Conservation (phyloP, 2,797 vertebrate species). For the Anguilla marmorata region DNA sequence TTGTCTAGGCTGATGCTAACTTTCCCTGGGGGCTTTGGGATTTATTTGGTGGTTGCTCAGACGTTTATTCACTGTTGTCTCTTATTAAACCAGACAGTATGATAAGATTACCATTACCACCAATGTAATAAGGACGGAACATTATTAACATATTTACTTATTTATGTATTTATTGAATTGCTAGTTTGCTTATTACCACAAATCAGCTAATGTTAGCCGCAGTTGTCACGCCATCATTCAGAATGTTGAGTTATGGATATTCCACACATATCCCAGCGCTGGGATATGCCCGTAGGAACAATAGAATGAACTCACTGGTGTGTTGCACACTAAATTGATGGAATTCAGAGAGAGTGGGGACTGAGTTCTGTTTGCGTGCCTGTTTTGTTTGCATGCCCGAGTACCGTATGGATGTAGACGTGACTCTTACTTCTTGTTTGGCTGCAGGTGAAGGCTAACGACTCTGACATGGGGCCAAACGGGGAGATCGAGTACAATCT, state of each 20-base stretch:
- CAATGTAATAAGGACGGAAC: too few species aligned
- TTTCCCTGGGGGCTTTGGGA: neutral
- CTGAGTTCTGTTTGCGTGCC: neutral
- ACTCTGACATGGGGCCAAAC: constrained; percentile 88
- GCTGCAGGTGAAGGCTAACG: constrained; percentile 87
- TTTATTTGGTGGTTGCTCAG: neutral
- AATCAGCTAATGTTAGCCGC: neutral
- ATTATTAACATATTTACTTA: neutral
- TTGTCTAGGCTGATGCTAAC: neutral
- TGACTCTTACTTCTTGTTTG: constrained; percentile 27
- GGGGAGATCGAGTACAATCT: constrained; percentile 92
- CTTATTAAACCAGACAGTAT: neutral
- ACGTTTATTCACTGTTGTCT: neutral
- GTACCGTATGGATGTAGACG: neutral
- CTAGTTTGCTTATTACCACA: neutral
- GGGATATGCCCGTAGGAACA: neutral
- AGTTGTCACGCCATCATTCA: neutral
- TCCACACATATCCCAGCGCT: neutral
- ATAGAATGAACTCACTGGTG: neutral
- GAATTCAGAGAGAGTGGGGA: neutral
- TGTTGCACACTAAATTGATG: neutral
- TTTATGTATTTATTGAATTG: neutral
- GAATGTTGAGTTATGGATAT: neutral
- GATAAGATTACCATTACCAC: neutral
- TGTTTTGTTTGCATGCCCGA: neutral